These are phyloP conservation scores for Actinia equina DNA, from an alignment of 64 coral and sea anemone genomes.

Conservation along the genomic window DNA sequence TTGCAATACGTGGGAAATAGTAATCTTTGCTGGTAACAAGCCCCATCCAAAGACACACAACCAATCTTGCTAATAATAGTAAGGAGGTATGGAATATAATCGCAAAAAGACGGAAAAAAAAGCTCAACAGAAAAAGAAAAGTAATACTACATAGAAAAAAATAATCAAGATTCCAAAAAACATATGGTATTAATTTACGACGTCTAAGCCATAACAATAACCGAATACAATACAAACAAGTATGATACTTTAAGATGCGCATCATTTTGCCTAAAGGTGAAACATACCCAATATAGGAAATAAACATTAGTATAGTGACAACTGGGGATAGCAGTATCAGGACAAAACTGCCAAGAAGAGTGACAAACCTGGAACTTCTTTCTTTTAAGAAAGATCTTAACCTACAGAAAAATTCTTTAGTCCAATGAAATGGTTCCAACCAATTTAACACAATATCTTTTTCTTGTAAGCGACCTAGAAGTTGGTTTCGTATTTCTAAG, in stretches of 20 bases:
- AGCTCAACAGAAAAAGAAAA: not conserved
- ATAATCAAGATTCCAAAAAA: not conserved
- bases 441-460: not conserved
- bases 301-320: not conserved
- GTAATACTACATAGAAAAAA: not conserved
- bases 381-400: not conserved
- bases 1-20: not conserved
- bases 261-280: not conserved
- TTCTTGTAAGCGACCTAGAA: not conserved
- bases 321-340: not conserved
- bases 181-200: too few species aligned
- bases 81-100: not conserved
- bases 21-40: conserved; percentile 6
- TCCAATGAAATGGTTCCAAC: not conserved
- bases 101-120: not conserved
- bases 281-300: not conserved
- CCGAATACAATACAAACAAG: not conserved
- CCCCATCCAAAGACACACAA: not conserved
- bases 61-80: not conserved
- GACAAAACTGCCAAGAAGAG: not conserved
- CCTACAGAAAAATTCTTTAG: not conserved
- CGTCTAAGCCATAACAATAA: not conserved
- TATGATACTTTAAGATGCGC: not conserved
- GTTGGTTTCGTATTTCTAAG: too few species aligned
- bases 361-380: not conserved